Base-by-base conservation (phyloP, 2,797 vertebrate species). In the Molossus molossus region DNA sequence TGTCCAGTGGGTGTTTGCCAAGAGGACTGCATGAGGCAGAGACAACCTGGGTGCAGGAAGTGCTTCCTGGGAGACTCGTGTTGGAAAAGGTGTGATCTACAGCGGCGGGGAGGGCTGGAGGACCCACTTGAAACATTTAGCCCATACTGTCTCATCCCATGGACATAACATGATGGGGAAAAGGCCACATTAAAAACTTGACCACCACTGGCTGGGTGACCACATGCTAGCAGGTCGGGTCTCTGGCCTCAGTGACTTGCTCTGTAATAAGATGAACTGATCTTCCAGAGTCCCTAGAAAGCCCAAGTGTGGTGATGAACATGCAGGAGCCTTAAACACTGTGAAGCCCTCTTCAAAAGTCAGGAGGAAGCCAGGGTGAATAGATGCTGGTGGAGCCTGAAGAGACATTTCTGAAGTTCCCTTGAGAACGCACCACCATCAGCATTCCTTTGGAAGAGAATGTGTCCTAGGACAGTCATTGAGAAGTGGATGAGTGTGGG, bases 321-420 rank as follows among this genome's bases (percentile, higher is more conserved):
- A 0, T 3, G 3, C 55, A 33, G 65, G 57, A 79, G 21, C 0
- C 45, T 75, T 10, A 0, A 9, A 50, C 8, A 1, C 15, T 6
- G 5, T 12, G 20, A 37, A 77, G 17, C 3, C 29, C 23, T 29
- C 48, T 57, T 72, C 21, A 29, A 6, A 45, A 65, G 65, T 65
- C 27, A 21, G 76, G 25, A 92, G 33, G 55, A 82, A 29, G 23
- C 70, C 53, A 15, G 2, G 7, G 10, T 21, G 9, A 6, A 11
- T 5, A 37, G 17, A 58, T 1, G 0, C 4, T 9, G 75, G 9
- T 75, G 15, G 8, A 60, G 53, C 48, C 27, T 5, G 7, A 12
- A 58, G 40, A 0, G 64, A 33, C 53, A n/a, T 65, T 33, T 87
- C 83, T 5, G 5, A 40, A 86, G 45, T 29, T 29, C 21, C 65